Evolutionary conservation across 2,888 invertebrate species (phyloP), one percentile per base, ranked within the genome.

Genomic region (Aspidiotus destructor): DNA sequence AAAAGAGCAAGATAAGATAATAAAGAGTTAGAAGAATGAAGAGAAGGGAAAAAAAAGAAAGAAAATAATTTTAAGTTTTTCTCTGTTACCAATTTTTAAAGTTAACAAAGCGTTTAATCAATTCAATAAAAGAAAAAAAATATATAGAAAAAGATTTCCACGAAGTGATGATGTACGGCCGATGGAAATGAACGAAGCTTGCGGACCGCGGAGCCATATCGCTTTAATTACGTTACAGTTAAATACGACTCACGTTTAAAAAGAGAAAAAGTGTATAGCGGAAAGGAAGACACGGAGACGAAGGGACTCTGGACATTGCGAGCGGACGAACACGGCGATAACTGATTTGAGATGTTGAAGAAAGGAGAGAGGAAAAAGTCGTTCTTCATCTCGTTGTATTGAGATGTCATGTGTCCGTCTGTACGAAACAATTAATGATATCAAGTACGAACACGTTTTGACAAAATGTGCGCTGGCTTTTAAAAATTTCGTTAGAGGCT

Each of bases 31-130:
- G 28, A 28, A 28, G 28, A n/a, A 15, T 52, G 52, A n/a, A 52
- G 13, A 52, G n/a, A n/a, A 52, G 13, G 13, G 5, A 57, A n/a
- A 62, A 41, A 7, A 62, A 16, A 15, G 53, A 53, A 53, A 63
- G 53, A 63, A 63, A 63, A 52, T 53, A 63, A 53, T 63, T 63
- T 53, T 40, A 63, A 53, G 40, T 64, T 60, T 64, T 65, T 44
- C 44, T 65, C 65, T 48, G 52, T 40, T 9, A 13, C n/a, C 16
- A 55, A 16, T 41, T 63, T 55, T 55, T 28, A 48, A 65, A 65
- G 65, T 65, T 65, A 65, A 65, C 65, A 65, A 65, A 65, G 65
- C 65, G 65, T 65, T 65, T 65, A 65, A 65, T 65, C 65, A 65
- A 65, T 65, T 65, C 65, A 65, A 65, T 65, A 58, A 57, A 55